Percentiles rank a stretch among this genome's conserved stretches.
These are phyloP conservation scores for Nannoperca australis DNA, from an alignment of 2,797 vertebrate genomes.

Conservation along the genomic window DNA sequence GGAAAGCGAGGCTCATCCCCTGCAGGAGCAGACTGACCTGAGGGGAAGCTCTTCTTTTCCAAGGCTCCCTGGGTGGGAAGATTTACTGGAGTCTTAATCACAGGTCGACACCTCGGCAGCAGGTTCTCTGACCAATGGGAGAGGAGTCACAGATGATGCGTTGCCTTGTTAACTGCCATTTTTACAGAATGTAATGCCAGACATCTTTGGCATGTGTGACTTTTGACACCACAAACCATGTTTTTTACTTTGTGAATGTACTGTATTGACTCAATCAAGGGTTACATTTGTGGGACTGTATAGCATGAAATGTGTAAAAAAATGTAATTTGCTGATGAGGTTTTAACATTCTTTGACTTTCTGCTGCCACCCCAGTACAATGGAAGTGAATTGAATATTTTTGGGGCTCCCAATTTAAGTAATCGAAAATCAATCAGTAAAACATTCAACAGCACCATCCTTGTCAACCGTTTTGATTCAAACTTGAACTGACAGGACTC, in stretches of 20 bases:
- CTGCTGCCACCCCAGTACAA: too few species aligned
- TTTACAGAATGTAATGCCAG: constrained; percentile 73
- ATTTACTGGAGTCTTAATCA: constrained; percentile 81
- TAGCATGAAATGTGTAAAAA: neutral
- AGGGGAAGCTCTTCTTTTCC: constrained; percentile 28
- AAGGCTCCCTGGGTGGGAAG: constrained; percentile 74
- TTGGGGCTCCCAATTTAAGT: neutral
- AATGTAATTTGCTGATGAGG: neutral
- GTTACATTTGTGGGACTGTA: neutral
- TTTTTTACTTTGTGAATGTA: constrained; percentile 50
- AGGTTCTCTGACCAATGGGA: constrained; percentile 67
- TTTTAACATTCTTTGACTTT: neutral
- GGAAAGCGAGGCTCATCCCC: constrained; percentile 42
- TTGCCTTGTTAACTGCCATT: constrained; percentile 66
- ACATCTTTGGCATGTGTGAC: constrained; percentile 76
- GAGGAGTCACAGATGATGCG: constrained; percentile 53
- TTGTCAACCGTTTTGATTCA: too few species aligned
- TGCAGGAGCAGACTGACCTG: constrained; percentile 41
- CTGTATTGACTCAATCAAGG: constrained; percentile 31
- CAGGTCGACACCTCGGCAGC: constrained; percentile 71
- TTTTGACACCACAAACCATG: constrained; percentile 65
- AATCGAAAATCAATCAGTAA: neutral
- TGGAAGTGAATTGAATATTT: neutral
- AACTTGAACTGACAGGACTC: too few species aligned
- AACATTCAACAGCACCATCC: neutral